Base-by-base conservation (phyloP, 2,797 vertebrate genomes). In the Harpagifer antarcticus region DNA sequence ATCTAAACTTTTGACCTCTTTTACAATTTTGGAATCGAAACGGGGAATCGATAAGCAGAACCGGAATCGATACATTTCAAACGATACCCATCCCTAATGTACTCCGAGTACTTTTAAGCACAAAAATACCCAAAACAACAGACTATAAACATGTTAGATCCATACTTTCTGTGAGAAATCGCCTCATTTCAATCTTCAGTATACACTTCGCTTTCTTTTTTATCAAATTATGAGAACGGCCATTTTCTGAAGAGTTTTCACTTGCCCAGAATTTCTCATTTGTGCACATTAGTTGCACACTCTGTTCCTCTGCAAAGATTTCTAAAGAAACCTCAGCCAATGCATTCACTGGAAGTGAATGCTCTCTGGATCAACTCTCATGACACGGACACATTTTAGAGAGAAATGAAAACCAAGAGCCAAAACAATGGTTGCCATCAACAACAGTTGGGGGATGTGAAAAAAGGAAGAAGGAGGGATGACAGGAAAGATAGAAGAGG, bases 401-500 rank as follows among this genome's bases (percentile, higher is more conserved):
- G 20, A 71, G 68, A 75, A 82, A 83, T 53, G 3, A 77, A 78
- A 40, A 66, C 69, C 58, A 49, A 48, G 45, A 48, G 60, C 43
- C 58, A 64, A 83, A 57, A 79, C 55, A 80, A 65, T 20, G 63
- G 53, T 68, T 19, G 78, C 44, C 20, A 48, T 76, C 27, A 63
- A 49, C 70, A 72, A 53, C 70, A 72, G 55, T 9, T 2, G 7
- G 33, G 66, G 61, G 57, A 76, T 20, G 20, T 68, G 83, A 72
- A 49, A 16, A 47, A 40, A 58, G 48, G 50, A 27, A 33, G 57
- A 17, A 23, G 40, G 56, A 47, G 31, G 40, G 69, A 68, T 68
- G 59, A 62, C 45, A 81, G 76, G 67, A 74, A 77, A 47, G 68
- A 75, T 27, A 60, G 57, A 83, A 67, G 40, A 62, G 52, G 66